Percentiles rank a stretch among this genome's conserved stretches.
phyloP scores from a whole-genome alignment of 1,140 invertebrate species.

The Scaptomyza graminum region DNA sequence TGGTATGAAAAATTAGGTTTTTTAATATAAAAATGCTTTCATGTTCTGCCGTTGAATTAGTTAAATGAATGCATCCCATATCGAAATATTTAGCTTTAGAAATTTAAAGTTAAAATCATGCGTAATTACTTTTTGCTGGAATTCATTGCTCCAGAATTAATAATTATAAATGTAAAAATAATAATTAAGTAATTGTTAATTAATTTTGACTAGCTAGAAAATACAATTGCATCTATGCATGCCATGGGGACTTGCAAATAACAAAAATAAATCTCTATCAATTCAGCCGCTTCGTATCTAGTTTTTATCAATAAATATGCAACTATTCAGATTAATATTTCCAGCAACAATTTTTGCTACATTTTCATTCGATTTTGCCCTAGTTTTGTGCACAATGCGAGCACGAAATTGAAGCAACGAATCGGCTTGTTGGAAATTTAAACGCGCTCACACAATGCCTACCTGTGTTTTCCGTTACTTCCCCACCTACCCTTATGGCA shows the following conservation, averaged over 20 bases:
- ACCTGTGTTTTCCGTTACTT: conserved; percentile 21
- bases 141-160: not conserved
- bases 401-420: conserved; percentile 54
- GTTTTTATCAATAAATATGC: conserved; percentile 1
- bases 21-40: not conserved
- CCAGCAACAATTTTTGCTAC: not conserved
- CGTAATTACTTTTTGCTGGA: not conserved
- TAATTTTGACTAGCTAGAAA: not conserved
- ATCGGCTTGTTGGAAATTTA: conserved; percentile 54
- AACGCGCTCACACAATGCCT: conserved; percentile 44
- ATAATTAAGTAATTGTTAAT: too few relatives aligned
- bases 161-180: too few relatives aligned
- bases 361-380: conserved; percentile 28
- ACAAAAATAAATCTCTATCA: conserved; percentile 2
- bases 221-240: too few relatives aligned
- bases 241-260: not conserved
- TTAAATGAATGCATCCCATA: not conserved
- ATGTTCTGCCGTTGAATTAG: too few relatives aligned
- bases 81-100: not conserved
- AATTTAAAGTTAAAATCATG: not conserved
- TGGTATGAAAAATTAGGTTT: not conserved
- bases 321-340: not conserved
- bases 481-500: not conserved
- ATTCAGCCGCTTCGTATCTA: not conserved
- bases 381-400: conserved; percentile 36